phyloP scores from a whole-genome alignment of 2,113 vertebrate species.

The Microcebus ravelobensis region DNA sequence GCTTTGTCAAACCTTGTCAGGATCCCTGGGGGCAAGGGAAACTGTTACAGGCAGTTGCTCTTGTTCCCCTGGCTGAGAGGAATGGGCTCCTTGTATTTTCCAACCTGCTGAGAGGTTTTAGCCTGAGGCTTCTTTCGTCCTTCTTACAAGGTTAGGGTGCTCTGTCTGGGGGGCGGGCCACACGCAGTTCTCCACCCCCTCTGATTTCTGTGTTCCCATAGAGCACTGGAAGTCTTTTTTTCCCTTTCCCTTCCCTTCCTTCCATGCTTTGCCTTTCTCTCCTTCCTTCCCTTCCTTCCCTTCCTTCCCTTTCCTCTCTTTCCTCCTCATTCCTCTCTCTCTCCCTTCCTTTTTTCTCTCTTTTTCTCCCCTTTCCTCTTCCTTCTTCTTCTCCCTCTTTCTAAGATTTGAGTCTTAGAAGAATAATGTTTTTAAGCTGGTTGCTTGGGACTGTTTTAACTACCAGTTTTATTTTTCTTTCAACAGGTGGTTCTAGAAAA shows the following conservation, averaged over 20 bases:
- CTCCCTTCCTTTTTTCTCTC: no score
- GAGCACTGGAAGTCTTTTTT: neutral
- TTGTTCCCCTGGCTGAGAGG: neutral
- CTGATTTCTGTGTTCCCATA: neutral
- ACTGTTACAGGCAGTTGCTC: neutral
- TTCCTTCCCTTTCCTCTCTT: fast-evolving
- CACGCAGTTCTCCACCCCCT: neutral
- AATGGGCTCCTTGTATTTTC: neutral
- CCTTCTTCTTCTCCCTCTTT: neutral
- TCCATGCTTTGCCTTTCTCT: neutral
- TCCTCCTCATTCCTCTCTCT: no score
- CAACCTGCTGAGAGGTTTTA: neutral
- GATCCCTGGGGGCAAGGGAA: neutral
- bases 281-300: fast-evolving
- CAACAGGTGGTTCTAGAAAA: constrained; percentile 73
- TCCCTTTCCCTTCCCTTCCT: no score
- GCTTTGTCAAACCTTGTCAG: neutral
- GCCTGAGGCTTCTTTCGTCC: neutral
- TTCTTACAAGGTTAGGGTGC: neutral
- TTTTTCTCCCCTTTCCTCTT: neutral
- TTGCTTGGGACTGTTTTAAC: constrained; percentile 11
- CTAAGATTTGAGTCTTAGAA: constrained; percentile 18
- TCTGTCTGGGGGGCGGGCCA: neutral
- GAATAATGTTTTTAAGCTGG: neutral
- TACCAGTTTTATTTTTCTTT: constrained; percentile 2